Conservation (phyloP, 1,140 invertebrate genomes). For the Anastrepha ludens region DNA sequence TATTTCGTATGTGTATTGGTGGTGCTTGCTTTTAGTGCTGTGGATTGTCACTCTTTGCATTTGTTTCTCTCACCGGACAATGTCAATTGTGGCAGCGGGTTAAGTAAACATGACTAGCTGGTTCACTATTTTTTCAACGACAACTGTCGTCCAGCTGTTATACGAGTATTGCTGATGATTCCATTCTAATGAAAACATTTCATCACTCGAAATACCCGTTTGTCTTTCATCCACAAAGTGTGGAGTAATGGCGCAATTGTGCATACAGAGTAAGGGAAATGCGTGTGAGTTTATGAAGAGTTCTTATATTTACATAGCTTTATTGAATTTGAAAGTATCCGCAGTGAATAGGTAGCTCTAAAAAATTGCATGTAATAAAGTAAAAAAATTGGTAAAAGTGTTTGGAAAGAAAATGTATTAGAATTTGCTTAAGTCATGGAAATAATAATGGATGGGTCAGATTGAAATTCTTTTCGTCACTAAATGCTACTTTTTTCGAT, state of each 20-base stretch:
- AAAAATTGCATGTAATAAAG: too few relatives aligned
- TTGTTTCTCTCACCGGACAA: neutral
- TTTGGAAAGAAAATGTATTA: too few relatives aligned
- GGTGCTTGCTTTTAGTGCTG: neutral
- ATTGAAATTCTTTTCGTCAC: too few relatives aligned
- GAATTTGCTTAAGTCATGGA: too few relatives aligned
- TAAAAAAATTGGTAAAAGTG: neutral
- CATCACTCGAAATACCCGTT: neutral
- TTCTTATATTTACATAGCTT: neutral
- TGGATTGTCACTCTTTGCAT: slow-evolving; percentile 19
- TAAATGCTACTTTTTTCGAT: too few relatives aligned
- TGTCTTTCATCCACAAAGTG: slow-evolving; percentile 38
- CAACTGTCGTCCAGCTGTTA: slow-evolving; percentile 15
- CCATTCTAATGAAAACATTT: slow-evolving; percentile 27
- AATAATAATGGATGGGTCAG: too few relatives aligned
- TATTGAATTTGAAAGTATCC: neutral
- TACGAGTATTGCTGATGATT: slow-evolving; percentile 28
- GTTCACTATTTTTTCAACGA: slow-evolving; percentile 15
- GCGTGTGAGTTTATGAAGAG: neutral
- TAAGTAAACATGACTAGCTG: slow-evolving; percentile 25
- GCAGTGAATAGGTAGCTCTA: too few relatives aligned
- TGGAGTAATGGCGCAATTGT: neutral
- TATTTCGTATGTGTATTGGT: neutral
- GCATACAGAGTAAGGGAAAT: neutral
- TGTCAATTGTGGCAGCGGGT: slow-evolving; percentile 40